phyloP scores from a whole-genome alignment of 2,797 vertebrate genomes.

The Ciconia nigra region DNA sequence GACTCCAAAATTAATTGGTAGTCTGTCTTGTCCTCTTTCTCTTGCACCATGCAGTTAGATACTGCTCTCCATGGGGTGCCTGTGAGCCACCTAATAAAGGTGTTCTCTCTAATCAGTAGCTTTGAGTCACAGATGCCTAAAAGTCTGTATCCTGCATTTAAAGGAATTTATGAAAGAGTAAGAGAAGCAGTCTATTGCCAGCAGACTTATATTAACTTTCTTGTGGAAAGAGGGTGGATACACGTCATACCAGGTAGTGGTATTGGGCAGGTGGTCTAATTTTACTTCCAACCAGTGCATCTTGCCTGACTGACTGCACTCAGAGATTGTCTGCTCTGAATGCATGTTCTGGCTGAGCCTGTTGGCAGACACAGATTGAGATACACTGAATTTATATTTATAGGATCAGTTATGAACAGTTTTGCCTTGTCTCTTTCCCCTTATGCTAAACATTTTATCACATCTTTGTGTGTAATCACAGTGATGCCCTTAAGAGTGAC shows the following conservation, averaged over 20 bases:
- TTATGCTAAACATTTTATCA: background rate
- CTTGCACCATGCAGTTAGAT: background rate
- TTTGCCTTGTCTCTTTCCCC: background rate
- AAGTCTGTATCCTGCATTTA: background rate
- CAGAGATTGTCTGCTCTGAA: background rate
- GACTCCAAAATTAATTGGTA: background rate
- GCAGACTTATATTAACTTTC: background rate
- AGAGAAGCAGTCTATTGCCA: background rate
- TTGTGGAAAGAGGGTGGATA: background rate
- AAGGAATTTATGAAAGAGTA: background rate
- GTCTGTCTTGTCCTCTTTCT: background rate
- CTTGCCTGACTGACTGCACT: background rate
- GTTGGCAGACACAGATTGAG: background rate
- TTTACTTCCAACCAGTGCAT: background rate
- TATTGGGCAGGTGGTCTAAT: background rate
- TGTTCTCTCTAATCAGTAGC: background rate
- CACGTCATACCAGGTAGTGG: background rate
- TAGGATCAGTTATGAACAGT: background rate
- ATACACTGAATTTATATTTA: background rate
- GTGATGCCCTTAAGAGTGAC: background rate
- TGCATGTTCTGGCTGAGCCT: background rate
- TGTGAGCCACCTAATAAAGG: background rate
- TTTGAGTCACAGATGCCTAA: background rate
- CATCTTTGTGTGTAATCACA: background rate
- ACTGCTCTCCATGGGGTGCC: background rate